Evolutionary conservation across 2,797 vertebrate genomes (phyloP), one percentile per base, ranked within the genome.

Genomic region (Oreonectes daqikongensis): DNA sequence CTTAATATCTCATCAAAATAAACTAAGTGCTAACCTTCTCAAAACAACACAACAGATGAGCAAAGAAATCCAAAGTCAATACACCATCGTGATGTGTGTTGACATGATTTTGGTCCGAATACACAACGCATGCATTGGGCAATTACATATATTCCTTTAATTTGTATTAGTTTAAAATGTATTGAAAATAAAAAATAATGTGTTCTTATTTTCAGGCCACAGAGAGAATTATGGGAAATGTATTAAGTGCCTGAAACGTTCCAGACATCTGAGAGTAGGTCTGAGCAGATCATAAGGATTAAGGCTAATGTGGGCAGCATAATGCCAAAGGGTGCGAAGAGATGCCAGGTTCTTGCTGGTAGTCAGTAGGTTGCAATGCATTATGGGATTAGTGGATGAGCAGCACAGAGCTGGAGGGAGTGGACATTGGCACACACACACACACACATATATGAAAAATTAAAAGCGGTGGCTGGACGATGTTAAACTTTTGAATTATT

Each of bases 241-340:
- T 74, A 65, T 75, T 42, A 40, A 40, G 38, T 35, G 6, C 32
- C 0, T 3, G 32, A 35, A 8, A 40, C 11, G 0, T 40, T 40
- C 20, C 52, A 32, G 20, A 30, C 35, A 28, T 70, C 57, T 69
- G 81, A 73, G 65, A 77, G 7, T 26, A 55, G 38, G 55, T 30
- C 10, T 24, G 40, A 59, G 22, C 75, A 50, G 53, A 44, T 44
- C 11, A 3, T 15, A 67, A 42, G 28, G 40, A 73, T 59, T 15
- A 20, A 59, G 52, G 70, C 59, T 80, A 69, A 80, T 80, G 78
- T 79, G 73, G 35, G 74, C 53, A 72, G 69, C 2, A 11, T 61
- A 72, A 71, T 66, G 63, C 71, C 14, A 7, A 8, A 30, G 32
- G 32, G 32, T 8, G 1, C 32, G 72, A 48, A 72, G 52, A 71